Evolutionary conservation across 2,797 vertebrate genomes (phyloP).

Genomic region (Otus scops): DNA sequence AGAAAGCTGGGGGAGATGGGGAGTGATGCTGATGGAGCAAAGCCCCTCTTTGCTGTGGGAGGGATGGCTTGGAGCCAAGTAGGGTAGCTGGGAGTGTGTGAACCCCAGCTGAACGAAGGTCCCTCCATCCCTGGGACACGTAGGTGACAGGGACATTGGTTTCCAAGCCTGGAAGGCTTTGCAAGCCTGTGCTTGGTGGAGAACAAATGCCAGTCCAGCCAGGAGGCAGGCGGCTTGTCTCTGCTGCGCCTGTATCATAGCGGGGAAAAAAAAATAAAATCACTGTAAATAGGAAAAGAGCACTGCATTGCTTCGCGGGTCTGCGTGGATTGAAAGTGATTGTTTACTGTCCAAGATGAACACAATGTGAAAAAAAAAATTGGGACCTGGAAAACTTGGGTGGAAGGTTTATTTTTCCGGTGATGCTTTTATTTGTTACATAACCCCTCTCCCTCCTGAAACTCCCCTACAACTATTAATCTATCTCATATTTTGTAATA

Average conservation of each 20-base stretch:
- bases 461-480: neutral
- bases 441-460: neutral
- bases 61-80: neutral
- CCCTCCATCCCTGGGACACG: neutral
- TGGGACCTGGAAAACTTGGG: neutral
- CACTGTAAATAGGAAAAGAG: slow-evolving; percentile 31
- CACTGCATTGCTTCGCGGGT: neutral
- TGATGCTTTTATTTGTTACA: slow-evolving; percentile 29
- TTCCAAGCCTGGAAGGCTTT: neutral
- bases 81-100: neutral
- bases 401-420: slow-evolving; percentile 4
- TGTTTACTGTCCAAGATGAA: neutral
- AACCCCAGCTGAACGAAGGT: neutral
- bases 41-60: neutral
- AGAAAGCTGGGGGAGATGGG: fast-evolving
- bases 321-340: neutral
- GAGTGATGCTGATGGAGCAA: neutral
- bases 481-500: slow-evolving; percentile 60
- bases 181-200: neutral
- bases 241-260: neutral
- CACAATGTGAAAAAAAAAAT: neutral
- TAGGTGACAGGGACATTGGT: neutral
- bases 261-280: fast-evolving
- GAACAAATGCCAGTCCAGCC: neutral
- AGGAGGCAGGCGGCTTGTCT: neutral